phyloP scores from a whole-genome alignment of 2,797 vertebrate genomes.

The Spinus pinus region DNA sequence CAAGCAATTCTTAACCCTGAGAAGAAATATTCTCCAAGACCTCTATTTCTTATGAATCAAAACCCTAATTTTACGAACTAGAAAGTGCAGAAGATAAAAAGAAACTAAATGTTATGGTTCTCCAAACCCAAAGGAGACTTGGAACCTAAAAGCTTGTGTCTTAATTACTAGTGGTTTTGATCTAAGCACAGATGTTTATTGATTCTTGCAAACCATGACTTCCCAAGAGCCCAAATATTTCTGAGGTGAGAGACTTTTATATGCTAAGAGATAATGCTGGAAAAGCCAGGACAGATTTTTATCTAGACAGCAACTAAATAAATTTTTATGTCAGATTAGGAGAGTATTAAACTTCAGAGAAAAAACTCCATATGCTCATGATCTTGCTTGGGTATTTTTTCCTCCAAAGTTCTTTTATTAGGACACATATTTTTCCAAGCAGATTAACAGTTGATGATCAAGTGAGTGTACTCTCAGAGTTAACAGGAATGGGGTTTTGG shows the following conservation, averaged over 20 bases:
- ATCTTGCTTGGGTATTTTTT: not conserved
- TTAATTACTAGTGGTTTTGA: not conserved
- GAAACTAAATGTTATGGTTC: not conserved
- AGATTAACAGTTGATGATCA: not conserved
- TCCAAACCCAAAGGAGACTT: not conserved
- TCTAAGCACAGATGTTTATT: not conserved
- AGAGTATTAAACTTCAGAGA: not conserved
- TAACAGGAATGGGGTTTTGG: fast-evolving
- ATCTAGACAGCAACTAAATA: not conserved
- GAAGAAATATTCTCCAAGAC: not conserved
- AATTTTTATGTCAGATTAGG: not conserved
- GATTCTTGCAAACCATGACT: not conserved
- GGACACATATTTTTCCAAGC: not conserved
- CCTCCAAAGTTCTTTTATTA: not conserved
- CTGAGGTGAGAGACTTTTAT: not conserved
- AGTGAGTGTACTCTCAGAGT: not conserved
- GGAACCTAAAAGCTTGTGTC: not conserved
- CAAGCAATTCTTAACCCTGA: not conserved
- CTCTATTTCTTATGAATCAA: not conserved
- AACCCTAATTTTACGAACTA: not conserved
- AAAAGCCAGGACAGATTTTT: not conserved
- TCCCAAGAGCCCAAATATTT: not conserved
- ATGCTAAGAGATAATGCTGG: not conserved
- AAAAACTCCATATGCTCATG: not conserved
- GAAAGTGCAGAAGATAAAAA: not conserved